Conservation (phyloP, 2,888 invertebrate genomes). For the Leptopilina syphax region DNA sequence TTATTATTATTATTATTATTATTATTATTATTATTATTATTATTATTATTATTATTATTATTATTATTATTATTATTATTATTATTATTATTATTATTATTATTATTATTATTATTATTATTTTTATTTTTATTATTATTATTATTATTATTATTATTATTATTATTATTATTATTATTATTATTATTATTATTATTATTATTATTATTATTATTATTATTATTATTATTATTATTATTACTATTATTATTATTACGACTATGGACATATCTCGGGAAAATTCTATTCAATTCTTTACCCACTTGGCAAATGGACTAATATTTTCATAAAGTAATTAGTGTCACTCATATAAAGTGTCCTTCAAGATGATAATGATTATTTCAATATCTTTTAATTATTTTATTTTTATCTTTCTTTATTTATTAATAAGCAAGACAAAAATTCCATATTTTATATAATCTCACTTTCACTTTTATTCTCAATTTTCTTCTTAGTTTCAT, state of each 20-base stretch:
- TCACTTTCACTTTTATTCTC: not conserved
- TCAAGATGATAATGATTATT: not conserved
- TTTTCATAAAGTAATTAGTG: slow-evolving; percentile 6
- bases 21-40: too few species aligned
- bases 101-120: too few species aligned
- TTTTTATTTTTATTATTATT: not conserved
- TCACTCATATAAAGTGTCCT: not conserved
- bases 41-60: not conserved
- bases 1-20: not conserved
- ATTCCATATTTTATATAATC: not conserved
- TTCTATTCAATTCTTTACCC: not conserved
- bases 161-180: not conserved
- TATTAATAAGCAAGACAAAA: not conserved
- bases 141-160: too few species aligned
- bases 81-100: not conserved
- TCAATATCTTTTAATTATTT: not conserved
- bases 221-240: too few species aligned
- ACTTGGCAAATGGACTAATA: not conserved
- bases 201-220: not conserved
- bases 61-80: too few species aligned
- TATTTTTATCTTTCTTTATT: too few species aligned
- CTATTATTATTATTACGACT: not conserved
- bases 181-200: too few species aligned
- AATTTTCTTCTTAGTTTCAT: too few species aligned
- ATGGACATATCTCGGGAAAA: not conserved